Percentiles rank a stretch among this genome's conserved stretches.
Conservation (phyloP, 1,140 invertebrate genomes). For the Dendroctonus valens region DNA sequence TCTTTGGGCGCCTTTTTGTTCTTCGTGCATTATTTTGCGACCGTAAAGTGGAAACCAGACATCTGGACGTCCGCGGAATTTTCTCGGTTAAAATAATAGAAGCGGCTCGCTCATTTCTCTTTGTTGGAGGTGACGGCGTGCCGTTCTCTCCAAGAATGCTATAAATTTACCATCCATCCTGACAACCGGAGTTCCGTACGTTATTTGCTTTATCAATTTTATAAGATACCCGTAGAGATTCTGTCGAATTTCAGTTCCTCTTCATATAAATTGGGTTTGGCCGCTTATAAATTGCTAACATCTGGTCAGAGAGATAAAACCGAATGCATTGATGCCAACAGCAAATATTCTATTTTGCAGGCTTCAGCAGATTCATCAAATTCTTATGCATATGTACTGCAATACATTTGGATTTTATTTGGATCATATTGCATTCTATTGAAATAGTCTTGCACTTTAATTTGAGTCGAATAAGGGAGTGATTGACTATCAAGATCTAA, state of each 20-base stretch:
- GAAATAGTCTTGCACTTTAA: no score
- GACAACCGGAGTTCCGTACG: slow-evolving; percentile 34
- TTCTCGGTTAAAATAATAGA: slow-evolving; percentile 42
- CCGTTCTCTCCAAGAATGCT: slow-evolving; percentile 38
- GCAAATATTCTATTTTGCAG: no score
- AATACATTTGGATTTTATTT: no score
- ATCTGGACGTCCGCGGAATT: slow-evolving; percentile 41
- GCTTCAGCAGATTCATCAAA: no score
- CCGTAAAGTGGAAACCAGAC: slow-evolving; percentile 36
- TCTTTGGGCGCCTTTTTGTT: slow-evolving; percentile 30
- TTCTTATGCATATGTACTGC: no score
- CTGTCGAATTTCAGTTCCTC: slow-evolving; percentile 9
- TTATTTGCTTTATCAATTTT: slow-evolving; percentile 42
- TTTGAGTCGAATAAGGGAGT: no score
- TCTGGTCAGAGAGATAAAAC: no score
- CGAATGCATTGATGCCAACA: no score
- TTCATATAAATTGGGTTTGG: background rate
- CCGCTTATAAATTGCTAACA: no score
- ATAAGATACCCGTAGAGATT: slow-evolving; percentile 34
- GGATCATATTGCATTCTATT: no score
- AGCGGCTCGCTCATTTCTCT: slow-evolving; percentile 36
- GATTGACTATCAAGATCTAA: no score
- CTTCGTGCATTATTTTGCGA: slow-evolving; percentile 33
- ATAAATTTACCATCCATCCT: slow-evolving; percentile 38
- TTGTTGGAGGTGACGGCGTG: slow-evolving; percentile 39